phyloP scores from a whole-genome alignment of 2,797 vertebrate genomes.

The Pseudochirops cupreus region DNA sequence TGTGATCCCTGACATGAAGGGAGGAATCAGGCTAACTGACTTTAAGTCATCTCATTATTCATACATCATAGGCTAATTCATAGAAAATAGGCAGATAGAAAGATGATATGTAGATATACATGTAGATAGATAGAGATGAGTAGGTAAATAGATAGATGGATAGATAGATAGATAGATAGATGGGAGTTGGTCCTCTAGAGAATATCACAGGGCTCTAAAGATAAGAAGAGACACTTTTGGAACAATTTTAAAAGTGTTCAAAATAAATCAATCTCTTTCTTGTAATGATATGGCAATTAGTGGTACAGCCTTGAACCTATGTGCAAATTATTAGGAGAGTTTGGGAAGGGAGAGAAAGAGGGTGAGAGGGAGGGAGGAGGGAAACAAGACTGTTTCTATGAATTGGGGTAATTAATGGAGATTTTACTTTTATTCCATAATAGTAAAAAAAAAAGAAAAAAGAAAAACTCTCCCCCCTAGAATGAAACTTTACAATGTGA shows the following conservation, averaged over 20 bases:
- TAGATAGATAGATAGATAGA: too few relatives aligned
- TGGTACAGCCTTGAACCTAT: background rate
- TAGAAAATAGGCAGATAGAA: background rate
- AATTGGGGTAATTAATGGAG: background rate
- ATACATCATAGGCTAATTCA: background rate
- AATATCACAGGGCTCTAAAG: background rate
- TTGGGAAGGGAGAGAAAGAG: background rate
- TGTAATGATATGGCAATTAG: background rate
- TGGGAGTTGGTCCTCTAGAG: background rate
- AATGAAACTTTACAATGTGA: conserved; percentile 14
- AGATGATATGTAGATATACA: too few relatives aligned
- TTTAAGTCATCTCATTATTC: background rate
- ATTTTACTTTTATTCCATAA: background rate
- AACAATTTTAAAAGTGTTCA: background rate
- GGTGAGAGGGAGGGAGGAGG: accelerated
- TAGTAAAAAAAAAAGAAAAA: background rate
- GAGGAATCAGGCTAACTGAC: background rate
- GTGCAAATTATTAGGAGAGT: background rate
- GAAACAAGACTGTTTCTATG: background rate
- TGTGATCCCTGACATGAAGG: background rate
- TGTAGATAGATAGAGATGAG: background rate
- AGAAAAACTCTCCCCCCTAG: conserved; percentile 9
- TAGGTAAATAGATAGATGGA: background rate
- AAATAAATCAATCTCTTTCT: background rate
- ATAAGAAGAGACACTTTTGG: background rate